Percentiles rank a stretch among this genome's conserved stretches.
phyloP scores from a whole-genome alignment of 2,888 invertebrate genomes.

The Eueremaeus valkanovi region DNA sequence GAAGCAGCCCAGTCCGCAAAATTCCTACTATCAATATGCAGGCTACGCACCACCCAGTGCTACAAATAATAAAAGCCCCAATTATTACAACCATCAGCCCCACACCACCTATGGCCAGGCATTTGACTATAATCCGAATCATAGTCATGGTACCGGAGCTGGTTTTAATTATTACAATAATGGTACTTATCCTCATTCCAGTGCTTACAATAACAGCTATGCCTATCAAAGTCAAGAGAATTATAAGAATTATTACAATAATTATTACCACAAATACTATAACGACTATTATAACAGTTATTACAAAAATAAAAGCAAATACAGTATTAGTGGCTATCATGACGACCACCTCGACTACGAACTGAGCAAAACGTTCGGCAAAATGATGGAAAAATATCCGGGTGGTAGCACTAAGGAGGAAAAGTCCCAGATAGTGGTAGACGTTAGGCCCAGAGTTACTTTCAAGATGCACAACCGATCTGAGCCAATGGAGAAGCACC shows the following conservation, averaged over 20 bases:
- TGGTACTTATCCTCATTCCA: background rate
- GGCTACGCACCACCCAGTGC: background rate
- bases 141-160: slow-evolving; percentile 26
- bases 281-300: slow-evolving; percentile 38
- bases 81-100: slow-evolving; percentile 2
- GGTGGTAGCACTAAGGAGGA: slow-evolving; percentile 41
- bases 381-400: slow-evolving; percentile 23
- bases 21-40: background rate
- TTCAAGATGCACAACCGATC: slow-evolving; percentile 36
- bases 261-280: slow-evolving; percentile 26
- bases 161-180: slow-evolving; percentile 35
- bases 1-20: background rate
- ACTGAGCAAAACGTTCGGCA: slow-evolving; percentile 34
- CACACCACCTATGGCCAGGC: background rate
- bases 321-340: slow-evolving; percentile 24
- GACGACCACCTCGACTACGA: slow-evolving; percentile 34
- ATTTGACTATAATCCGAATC: background rate
- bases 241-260: background rate
- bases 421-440: slow-evolving; percentile 29
- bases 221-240: slow-evolving; percentile 10
- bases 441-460: slow-evolving; percentile 35
- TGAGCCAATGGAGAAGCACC: slow-evolving; percentile 8
- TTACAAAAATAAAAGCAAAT: slow-evolving; percentile 32
- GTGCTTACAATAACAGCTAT: background rate
- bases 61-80: too few species aligned